phyloP scores from a whole-genome alignment of 2,888 invertebrate species.

The Therioaphis trifolii region DNA sequence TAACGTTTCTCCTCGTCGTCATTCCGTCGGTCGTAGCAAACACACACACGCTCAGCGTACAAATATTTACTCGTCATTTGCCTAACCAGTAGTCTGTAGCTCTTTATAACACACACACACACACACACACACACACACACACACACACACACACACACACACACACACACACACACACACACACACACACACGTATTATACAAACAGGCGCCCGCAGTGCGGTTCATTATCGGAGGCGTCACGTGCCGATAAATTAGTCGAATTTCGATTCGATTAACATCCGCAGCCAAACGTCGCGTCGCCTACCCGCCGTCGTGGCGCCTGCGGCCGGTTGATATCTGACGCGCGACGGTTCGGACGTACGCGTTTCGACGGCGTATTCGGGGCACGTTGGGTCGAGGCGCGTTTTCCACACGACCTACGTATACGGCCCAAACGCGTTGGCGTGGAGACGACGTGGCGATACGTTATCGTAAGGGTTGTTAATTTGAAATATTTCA shows the following conservation, averaged over 20 bases:
- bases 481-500: no score
- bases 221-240: conserved; percentile 33
- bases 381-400: no score
- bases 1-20: background rate
- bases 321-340: background rate
- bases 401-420: no score
- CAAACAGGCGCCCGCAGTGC: background rate
- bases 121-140: background rate
- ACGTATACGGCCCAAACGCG: no score
- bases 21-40: no score
- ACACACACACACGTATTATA: background rate
- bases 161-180: background rate
- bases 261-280: conserved; percentile 46
- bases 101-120: background rate
- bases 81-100: background rate
- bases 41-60: no score
- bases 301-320: background rate
- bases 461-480: no score
- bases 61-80: conserved; percentile 41
- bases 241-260: conserved; percentile 48
- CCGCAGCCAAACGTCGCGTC: background rate
- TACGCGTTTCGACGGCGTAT: background rate
- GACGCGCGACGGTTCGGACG: background rate
- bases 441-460: no score
- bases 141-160: background rate